phyloP scores from a whole-genome alignment of 2,888 invertebrate species.

The Tiliacea aurago region DNA sequence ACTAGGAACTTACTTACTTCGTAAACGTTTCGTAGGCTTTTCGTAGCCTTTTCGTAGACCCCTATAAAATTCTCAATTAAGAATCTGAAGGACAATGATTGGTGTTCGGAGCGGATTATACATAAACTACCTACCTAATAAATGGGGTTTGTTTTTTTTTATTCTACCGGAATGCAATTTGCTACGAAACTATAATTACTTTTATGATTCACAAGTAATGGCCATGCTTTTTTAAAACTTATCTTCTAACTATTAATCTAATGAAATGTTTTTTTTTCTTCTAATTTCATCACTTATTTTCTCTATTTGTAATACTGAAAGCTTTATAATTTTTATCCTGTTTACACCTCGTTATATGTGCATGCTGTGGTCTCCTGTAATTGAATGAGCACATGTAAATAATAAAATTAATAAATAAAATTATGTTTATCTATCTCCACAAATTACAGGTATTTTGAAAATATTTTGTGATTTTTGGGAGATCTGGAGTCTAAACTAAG shows the following conservation, averaged over 20 bases:
- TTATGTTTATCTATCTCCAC: too few species aligned
- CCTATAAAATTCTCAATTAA: not conserved
- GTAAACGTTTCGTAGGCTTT: not conserved
- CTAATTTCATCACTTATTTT: too few species aligned
- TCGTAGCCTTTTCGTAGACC: conserved; percentile 6
- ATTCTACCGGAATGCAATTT: not conserved
- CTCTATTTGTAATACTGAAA: too few species aligned
- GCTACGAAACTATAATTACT: not conserved
- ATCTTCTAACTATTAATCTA: not conserved
- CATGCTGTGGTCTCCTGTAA: too few species aligned
- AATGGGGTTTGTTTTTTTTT: not conserved
- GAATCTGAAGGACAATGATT: not conserved
- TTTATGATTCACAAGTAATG: not conserved
- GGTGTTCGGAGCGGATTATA: not conserved
- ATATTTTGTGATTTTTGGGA: too few species aligned
- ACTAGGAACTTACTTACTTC: not conserved
- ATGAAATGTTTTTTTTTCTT: too few species aligned
- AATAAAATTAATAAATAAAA: too few species aligned
- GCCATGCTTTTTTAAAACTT: not conserved
- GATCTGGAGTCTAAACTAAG: too few species aligned
- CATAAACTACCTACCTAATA: not conserved
- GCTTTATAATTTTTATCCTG: too few species aligned
- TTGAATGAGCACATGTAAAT: too few species aligned
- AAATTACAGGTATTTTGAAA: too few species aligned
- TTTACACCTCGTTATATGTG: too few species aligned